Conservation (phyloP, 2,113 vertebrate species). For the Gopherus flavomarginatus region DNA sequence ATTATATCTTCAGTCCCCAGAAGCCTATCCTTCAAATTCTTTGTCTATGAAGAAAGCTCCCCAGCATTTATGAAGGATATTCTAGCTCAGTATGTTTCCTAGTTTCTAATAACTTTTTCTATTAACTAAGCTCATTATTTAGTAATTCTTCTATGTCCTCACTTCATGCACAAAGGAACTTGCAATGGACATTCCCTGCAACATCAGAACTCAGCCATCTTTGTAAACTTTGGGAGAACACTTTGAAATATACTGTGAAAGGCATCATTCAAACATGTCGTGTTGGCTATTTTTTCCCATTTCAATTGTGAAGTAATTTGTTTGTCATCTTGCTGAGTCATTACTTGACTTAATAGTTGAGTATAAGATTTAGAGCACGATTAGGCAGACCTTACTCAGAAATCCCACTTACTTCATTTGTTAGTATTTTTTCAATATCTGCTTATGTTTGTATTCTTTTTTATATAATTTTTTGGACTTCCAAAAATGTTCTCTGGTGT, state of each 20-base stretch:
- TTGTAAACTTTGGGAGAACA: background rate
- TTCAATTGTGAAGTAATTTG: background rate
- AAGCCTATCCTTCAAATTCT: too few relatives aligned
- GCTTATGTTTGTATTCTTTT: rapidly evolving
- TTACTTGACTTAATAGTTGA: background rate
- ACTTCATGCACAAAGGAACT: background rate
- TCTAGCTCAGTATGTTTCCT: background rate
- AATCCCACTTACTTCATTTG: background rate
- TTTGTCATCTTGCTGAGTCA: background rate
- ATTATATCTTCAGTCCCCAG: background rate
- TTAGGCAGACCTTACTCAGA: background rate
- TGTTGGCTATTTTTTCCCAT: rapidly evolving
- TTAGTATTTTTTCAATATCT: background rate
- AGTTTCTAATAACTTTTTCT: background rate
- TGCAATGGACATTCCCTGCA: rapidly evolving
- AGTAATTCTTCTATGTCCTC: background rate
- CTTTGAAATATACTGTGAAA: rapidly evolving
- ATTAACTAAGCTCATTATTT: rapidly evolving
- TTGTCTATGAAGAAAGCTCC: conserved; percentile 27
- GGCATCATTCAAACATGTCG: background rate
- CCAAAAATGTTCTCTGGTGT: background rate
- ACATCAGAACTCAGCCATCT: rapidly evolving
- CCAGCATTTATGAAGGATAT: conserved; percentile 4
- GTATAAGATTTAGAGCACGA: rapidly evolving
- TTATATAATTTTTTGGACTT: background rate